Base-by-base conservation (phyloP, 2,888 invertebrate genomes). In the Eudasyphora cyanicolor region DNA sequence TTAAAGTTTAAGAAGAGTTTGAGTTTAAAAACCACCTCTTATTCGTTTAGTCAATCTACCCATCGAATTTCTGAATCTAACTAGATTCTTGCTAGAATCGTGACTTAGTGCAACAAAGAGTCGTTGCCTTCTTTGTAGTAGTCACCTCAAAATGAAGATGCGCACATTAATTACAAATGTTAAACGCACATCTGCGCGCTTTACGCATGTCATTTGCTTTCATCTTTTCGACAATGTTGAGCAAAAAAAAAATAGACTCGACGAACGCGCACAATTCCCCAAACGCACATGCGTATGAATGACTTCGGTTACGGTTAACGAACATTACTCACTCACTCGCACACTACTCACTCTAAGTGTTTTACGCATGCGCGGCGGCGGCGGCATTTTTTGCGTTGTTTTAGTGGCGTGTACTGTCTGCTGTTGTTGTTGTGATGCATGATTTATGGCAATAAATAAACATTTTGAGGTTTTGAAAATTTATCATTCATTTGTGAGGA, bases 381-480 rank as follows among this genome's bases (percentile, higher is more conserved):
- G 14, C n/a, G 3, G 14, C n/a, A 12, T 10, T 5, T 45, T 45
- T 54, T 54, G 2, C 8, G 3, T 57, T 24, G 3, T 57, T 24
- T 10, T 8, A 21, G 21, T 21, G 64, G 27, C 64, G 17, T n/a
- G n/a, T n/a, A n/a, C n/a, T n/a, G n/a, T n/a, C n/a, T n/a, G 62
- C 42, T 6, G 42, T 67, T 67, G 0, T 67, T 14, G 21, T 42
- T 67, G 1, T 67, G 21, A n/a, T 29, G 21, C 67, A 42, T 67
- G 67, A 67, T 67, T 67, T 67, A 67, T 67, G 67, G 67, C 67
- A 67, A 67, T 67, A 67, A 67, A 67, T 67, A 38, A 38, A 21
- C 38, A 38, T 67, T 67, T 67, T 21, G 35, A 6, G 10, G 67
- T 60, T 60, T 60, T 14, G 0, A 60, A 32, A 60, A 73, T 42